These are phyloP conservation scores for Antennarius striatus DNA, from an alignment of 2,113 vertebrate species.

Conservation along the genomic window DNA sequence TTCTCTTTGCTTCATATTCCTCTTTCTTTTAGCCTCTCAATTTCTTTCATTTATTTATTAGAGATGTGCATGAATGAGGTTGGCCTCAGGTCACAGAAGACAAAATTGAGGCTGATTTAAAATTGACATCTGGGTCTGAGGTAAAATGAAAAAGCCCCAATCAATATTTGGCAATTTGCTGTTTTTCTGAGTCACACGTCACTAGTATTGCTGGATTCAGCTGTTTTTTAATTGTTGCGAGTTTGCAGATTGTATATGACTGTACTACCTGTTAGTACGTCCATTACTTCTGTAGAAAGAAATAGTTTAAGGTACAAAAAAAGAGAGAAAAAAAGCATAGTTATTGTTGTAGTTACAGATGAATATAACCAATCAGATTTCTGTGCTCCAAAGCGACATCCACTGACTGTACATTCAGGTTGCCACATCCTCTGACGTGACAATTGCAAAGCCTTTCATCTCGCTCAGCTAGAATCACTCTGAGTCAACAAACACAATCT, in stretches of 20 bases:
- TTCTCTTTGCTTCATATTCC: slow-evolving; percentile 1
- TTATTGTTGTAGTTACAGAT: too few species aligned
- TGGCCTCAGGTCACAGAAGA: slow-evolving; percentile 4
- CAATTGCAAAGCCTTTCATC: slow-evolving; percentile 54
- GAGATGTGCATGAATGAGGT: slow-evolving; percentile 10
- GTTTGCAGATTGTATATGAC: too few species aligned
- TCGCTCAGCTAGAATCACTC: slow-evolving; percentile 54
- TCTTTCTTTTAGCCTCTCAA: slow-evolving; percentile 22
- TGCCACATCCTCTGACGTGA: slow-evolving; percentile 42
- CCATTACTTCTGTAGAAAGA: too few species aligned
- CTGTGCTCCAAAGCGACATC: not conserved
- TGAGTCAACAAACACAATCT: slow-evolving; percentile 63
- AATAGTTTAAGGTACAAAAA: too few species aligned
- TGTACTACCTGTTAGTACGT: too few species aligned
- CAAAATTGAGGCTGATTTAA: slow-evolving; percentile 44
- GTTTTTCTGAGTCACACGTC: too few species aligned
- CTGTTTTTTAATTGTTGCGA: too few species aligned
- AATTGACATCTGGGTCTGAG: slow-evolving; percentile 28
- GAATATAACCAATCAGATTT: too few species aligned
- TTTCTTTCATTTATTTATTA: slow-evolving; percentile 28
- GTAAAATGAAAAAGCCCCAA: not conserved
- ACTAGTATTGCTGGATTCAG: too few species aligned
- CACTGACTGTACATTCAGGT: slow-evolving; percentile 8
- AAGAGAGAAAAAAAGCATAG: too few species aligned
- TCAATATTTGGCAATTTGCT: too few species aligned